Evolutionary conservation across 23 tunicate species (phyloP).

Genomic region (Ciona savignyi): DNA sequence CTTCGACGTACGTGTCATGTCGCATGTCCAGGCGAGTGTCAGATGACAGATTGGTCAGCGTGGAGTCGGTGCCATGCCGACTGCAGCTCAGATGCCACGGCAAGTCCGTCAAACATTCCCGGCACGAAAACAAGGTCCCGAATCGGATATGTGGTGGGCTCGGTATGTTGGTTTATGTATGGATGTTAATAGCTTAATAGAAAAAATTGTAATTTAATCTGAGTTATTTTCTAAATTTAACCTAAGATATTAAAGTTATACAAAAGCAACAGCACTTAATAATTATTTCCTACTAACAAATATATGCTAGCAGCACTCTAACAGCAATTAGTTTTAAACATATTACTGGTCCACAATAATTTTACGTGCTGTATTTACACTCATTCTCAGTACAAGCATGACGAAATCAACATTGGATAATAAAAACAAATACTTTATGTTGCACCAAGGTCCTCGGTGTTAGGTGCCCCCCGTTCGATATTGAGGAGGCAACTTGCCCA

Average conservation of each 20-base stretch:
- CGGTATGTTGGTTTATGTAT: constrained; percentile 2
- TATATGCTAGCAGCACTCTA: too few relatives aligned
- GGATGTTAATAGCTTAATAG: not conserved
- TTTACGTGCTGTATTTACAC: too few relatives aligned
- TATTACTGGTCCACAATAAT: too few relatives aligned
- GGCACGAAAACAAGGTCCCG: constrained; percentile 45
- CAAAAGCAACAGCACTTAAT: not conserved
- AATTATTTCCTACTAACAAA: too few relatives aligned
- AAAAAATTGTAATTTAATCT: not conserved
- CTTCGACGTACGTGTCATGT: constrained; percentile 29
- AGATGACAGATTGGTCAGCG: constrained; percentile 46
- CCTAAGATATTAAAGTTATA: not conserved
- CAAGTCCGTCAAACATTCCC: not conserved
- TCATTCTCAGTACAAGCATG: too few relatives aligned
- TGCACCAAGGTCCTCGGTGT: not conserved
- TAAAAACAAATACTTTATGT: too few relatives aligned
- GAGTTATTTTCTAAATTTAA: not conserved
- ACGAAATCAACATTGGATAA: too few relatives aligned
- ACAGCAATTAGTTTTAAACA: too few relatives aligned
- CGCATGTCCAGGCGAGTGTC: constrained; percentile 65
- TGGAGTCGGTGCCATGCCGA: constrained; percentile 79
- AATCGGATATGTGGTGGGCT: constrained; percentile 27
- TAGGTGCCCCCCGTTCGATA: constrained; percentile 22
- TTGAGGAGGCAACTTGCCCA: constrained; percentile 27
- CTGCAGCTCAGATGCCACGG: constrained; percentile 5